Percentiles rank a stretch among this genome's conserved stretches.
Evolutionary conservation across 2,113 vertebrate genomes (phyloP).

Genomic region (Chaetodon auriga): DNA sequence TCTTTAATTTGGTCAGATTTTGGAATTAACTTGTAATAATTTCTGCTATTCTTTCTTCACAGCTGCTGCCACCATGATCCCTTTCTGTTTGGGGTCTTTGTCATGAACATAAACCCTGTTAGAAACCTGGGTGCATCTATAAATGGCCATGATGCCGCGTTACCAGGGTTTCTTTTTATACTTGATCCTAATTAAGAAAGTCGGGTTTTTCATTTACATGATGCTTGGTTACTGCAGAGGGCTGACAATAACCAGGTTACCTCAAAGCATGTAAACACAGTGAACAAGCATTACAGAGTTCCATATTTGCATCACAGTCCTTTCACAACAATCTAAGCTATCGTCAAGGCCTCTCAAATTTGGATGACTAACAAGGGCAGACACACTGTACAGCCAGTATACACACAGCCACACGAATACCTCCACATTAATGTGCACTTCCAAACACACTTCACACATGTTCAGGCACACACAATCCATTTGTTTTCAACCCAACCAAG

Average conservation of each 20-base stretch:
- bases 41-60: background rate
- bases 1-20: background rate
- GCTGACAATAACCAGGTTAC: constrained; percentile 8
- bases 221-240: background rate
- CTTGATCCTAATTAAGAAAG: background rate
- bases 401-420: background rate
- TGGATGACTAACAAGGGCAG: background rate
- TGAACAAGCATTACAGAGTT: background rate
- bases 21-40: background rate
- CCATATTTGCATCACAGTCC: background rate
- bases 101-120: background rate
- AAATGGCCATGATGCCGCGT: background rate
- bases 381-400: background rate
- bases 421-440: background rate
- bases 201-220: background rate
- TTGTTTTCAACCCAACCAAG: background rate
- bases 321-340: background rate
- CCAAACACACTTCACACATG: background rate
- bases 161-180: background rate
- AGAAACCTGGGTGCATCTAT: too few species aligned
- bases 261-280: background rate
- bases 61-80: background rate
- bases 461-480: background rate
- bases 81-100: background rate
- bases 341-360: constrained; percentile 9